phyloP scores from a whole-genome alignment of 2,113 vertebrate species.

The Urocynchramus pylzowi region DNA sequence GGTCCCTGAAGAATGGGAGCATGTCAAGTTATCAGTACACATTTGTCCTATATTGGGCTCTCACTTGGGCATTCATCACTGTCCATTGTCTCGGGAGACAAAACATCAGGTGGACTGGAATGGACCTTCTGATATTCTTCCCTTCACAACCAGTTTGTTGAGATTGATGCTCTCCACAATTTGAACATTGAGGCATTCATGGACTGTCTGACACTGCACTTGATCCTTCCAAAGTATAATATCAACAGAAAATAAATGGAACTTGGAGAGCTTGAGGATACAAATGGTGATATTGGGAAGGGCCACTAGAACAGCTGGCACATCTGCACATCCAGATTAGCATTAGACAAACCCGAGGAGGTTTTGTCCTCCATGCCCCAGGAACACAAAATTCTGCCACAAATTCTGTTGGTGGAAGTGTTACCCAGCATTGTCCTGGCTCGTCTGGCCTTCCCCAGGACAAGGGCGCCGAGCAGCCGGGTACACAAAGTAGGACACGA shows the following conservation, averaged over 20 bases:
- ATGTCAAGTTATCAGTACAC: no score
- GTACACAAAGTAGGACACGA: conserved; percentile 22
- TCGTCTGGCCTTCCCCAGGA: background rate
- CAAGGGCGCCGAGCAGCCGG: background rate
- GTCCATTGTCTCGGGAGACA: background rate
- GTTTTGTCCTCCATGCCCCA: background rate
- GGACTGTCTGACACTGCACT: background rate
- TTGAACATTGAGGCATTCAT: background rate
- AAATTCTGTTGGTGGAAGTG: background rate
- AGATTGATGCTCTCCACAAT: background rate
- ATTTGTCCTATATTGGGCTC: background rate
- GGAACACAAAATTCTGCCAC: background rate
- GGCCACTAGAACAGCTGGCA: background rate
- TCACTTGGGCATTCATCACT: background rate
- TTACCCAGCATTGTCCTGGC: background rate
- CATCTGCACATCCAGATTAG: background rate
- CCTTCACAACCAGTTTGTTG: background rate
- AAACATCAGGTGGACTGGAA: background rate
- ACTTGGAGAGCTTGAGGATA: background rate
- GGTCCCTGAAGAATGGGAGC: background rate
- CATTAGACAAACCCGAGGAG: background rate
- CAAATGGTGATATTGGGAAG: background rate
- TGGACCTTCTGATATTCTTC: background rate
- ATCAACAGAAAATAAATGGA: background rate
- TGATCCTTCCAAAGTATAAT: background rate